phyloP scores from a whole-genome alignment of 2,888 invertebrate genomes.

The Eilema griseolum region DNA sequence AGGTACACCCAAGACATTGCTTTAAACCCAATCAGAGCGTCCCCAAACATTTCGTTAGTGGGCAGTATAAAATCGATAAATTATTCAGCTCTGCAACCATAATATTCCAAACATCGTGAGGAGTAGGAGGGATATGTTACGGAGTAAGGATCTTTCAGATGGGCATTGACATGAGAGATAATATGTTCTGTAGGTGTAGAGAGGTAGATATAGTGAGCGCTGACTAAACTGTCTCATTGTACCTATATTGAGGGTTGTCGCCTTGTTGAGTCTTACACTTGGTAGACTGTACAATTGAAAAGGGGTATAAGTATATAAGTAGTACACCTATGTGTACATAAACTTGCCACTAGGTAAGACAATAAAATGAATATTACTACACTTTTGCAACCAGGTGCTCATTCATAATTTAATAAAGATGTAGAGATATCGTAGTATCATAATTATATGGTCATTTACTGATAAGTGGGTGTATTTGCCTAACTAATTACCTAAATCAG shows the following conservation, averaged over 20 bases:
- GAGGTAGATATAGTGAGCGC: neutral
- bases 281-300: too few relatives aligned
- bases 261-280: neutral
- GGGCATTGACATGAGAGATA: neutral
- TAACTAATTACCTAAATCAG: slow-evolving; percentile 4
- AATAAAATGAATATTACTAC: neutral
- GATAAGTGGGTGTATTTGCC: neutral
- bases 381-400: neutral
- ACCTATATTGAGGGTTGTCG: neutral
- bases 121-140: slow-evolving; percentile 51
- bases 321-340: too few relatives aligned
- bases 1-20: neutral
- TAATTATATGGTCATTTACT: neutral
- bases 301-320: too few relatives aligned
- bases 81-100: slow-evolving; percentile 63
- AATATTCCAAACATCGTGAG: slow-evolving; percentile 57
- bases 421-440: neutral
- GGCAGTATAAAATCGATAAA: slow-evolving; percentile 67
- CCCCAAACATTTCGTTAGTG: slow-evolving; percentile 56
- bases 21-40: slow-evolving; percentile 59
- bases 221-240: neutral
- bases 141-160: slow-evolving; percentile 40
- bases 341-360: neutral
- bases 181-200: neutral
- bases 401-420: slow-evolving; percentile 3